Evolutionary conservation across 2,888 invertebrate species (phyloP).

Genomic region (Cyaniris semiargus): DNA sequence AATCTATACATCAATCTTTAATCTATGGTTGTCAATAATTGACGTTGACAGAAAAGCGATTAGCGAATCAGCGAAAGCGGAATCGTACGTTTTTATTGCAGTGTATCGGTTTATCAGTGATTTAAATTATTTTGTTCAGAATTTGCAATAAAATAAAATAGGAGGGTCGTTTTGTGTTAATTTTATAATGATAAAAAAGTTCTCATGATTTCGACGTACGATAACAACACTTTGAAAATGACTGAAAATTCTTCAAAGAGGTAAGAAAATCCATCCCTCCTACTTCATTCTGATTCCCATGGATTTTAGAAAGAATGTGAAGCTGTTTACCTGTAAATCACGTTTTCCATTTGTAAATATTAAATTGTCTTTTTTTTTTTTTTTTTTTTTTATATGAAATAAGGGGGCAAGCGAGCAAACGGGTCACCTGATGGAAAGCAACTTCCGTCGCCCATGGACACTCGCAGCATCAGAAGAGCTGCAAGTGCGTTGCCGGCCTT

Average conservation of each 20-base stretch:
- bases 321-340: constrained; percentile 30
- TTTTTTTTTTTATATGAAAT: no score
- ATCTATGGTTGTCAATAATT: not conserved
- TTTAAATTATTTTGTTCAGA: constrained; percentile 32
- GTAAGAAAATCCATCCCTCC: constrained; percentile 53
- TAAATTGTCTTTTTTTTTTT: no score
- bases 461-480: no score
- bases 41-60: not conserved
- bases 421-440: no score
- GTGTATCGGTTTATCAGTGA: not conserved
- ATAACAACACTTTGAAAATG: constrained; percentile 61
- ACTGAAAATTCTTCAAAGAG: constrained; percentile 76
- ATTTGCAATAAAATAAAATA: constrained; percentile 4
- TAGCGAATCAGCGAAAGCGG: not conserved
- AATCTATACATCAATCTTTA: no score
- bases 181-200: constrained; percentile 54
- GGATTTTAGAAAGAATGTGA: not conserved
- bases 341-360: not conserved
- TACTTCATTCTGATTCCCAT: not conserved
- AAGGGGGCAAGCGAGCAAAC: no score
- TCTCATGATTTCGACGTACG: constrained; percentile 43
- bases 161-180: constrained; percentile 46
- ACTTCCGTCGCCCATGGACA: no score
- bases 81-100: constrained; percentile 21
- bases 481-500: no score